phyloP scores from a whole-genome alignment of 2,113 vertebrate species.

The Chaetorhynchus papuensis region DNA sequence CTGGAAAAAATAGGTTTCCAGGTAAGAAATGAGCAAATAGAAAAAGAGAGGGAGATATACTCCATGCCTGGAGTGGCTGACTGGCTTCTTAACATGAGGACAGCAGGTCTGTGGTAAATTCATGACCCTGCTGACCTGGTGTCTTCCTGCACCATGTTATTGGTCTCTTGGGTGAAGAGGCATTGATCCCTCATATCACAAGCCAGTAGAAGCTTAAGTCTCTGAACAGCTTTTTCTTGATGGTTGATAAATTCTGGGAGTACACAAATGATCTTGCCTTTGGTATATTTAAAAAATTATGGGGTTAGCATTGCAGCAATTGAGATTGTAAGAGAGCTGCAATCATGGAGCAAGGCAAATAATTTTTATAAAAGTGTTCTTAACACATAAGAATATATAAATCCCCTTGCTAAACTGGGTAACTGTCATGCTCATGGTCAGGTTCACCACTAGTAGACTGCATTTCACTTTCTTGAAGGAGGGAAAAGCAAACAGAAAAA shows the following conservation, averaged over 20 bases:
- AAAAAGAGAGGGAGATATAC: background rate
- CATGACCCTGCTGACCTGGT: background rate
- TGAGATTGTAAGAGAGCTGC: background rate
- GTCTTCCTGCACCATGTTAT: background rate
- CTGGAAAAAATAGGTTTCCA: background rate
- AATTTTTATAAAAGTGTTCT: background rate
- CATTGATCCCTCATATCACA: background rate
- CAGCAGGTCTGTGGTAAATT: background rate
- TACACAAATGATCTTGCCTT: background rate
- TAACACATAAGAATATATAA: background rate
- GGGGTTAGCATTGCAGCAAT: background rate
- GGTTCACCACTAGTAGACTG: background rate
- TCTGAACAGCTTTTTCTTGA: background rate
- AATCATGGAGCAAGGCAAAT: background rate
- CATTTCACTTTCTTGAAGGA: background rate
- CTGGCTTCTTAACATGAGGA: background rate
- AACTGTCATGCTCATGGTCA: background rate
- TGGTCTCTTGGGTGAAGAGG: background rate
- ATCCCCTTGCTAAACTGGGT: background rate
- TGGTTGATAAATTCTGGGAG: background rate
- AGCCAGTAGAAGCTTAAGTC: background rate
- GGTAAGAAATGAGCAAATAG: background rate
- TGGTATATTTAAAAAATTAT: background rate
- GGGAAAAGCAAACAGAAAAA: background rate
- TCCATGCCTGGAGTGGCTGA: background rate